phyloP scores from a whole-genome alignment of 1,140 invertebrate genomes.

The Schlechtendalia chinensis region DNA sequence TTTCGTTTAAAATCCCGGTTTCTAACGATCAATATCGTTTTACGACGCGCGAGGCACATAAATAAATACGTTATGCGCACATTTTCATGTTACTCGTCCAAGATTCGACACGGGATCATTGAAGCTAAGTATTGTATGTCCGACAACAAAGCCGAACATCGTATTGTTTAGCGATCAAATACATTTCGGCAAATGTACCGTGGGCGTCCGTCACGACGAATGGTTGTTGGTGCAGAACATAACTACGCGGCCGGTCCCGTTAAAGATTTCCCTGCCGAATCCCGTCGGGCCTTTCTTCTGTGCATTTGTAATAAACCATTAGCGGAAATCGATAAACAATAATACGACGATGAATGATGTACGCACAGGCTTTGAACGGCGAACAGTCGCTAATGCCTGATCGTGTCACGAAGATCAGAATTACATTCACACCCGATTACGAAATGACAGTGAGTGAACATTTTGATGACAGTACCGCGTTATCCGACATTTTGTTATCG shows the following conservation, averaged over 20 bases:
- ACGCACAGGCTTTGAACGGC: constrained; percentile 4
- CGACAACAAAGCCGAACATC: constrained; percentile 2
- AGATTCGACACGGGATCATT: constrained; percentile 31
- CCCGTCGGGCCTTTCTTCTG: constrained; percentile 35
- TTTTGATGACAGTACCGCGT: neutral
- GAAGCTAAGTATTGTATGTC: constrained; percentile 19
- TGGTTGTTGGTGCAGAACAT: constrained; percentile 1
- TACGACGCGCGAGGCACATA: too few species aligned
- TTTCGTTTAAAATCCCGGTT: too few species aligned
- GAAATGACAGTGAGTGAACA: neutral
- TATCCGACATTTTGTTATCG: neutral
- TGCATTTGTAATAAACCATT: neutral
- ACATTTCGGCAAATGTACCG: neutral
- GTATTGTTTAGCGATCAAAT: constrained; percentile 5
- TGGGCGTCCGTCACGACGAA: constrained; percentile 2
- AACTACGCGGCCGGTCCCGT: neutral
- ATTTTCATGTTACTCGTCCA: neutral
- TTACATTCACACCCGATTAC: constrained; percentile 13
- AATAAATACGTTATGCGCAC: too few species aligned
- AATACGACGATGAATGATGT: neutral
- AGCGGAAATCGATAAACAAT: neutral
- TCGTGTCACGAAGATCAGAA: neutral
- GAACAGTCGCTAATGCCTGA: neutral
- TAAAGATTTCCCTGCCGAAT: neutral
- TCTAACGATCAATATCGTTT: too few species aligned